phyloP scores from a whole-genome alignment of 2,113 vertebrate genomes.

The Diadophis punctatus region DNA sequence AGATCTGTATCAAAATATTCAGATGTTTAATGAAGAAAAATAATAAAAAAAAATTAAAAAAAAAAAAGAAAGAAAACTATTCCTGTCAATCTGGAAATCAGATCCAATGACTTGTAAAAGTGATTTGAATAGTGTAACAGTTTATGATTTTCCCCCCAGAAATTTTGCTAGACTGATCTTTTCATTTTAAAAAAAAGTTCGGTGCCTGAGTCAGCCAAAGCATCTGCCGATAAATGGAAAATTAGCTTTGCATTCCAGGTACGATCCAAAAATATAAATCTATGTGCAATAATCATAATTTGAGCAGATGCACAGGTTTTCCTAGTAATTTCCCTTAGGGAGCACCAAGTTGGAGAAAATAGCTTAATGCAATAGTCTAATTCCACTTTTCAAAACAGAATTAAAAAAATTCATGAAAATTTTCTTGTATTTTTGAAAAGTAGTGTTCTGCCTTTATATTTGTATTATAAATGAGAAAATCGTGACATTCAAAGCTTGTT shows the following conservation, averaged over 20 bases:
- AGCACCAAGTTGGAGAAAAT: neutral
- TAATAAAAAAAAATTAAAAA: too few species aligned
- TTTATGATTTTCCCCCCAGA: neutral
- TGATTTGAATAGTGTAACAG: neutral
- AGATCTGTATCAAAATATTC: too few species aligned
- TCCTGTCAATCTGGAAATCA: neutral
- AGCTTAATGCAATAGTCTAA: neutral
- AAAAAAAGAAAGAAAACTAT: too few species aligned
- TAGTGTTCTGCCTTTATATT: neutral
- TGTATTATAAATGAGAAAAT: neutral
- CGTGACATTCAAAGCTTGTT: neutral
- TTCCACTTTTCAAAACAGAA: neutral
- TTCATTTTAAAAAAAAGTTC: neutral
- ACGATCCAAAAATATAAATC: neutral
- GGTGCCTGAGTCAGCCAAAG: neutral
- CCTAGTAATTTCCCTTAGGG: neutral
- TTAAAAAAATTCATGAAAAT: neutral
- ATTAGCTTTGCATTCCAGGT: neutral
- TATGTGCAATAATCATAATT: neutral
- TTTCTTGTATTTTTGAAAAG: neutral
- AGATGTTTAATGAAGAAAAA: too few species aligned
- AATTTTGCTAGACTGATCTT: neutral
- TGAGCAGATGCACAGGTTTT: neutral
- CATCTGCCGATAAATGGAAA: neutral
- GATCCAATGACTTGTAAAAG: neutral